phyloP scores from a whole-genome alignment of 2,113 vertebrate genomes.

The Agapornis roseicollis region DNA sequence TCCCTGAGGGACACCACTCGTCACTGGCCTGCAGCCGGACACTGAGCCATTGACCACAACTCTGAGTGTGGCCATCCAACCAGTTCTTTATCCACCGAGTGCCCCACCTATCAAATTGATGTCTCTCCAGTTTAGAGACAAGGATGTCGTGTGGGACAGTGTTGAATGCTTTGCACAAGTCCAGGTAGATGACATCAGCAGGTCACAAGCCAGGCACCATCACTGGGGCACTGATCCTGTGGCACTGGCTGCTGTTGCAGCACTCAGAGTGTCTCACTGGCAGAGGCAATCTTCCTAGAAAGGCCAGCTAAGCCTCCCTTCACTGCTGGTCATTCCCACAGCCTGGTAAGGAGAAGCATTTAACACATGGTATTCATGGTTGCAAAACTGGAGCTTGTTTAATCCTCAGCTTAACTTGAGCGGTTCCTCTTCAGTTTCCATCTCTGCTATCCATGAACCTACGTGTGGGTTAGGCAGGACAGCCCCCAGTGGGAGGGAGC shows the following conservation, averaged over 20 bases:
- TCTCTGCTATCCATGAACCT: not conserved
- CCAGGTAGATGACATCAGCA: too few species aligned
- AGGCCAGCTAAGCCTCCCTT: not conserved
- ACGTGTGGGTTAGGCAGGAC: fast-evolving
- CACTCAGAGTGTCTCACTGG: not conserved
- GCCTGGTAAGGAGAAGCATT: not conserved
- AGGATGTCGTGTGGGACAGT: too few species aligned
- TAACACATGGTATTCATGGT: fast-evolving
- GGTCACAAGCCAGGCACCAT: not conserved
- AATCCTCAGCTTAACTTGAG: not conserved
- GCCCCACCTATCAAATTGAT: too few species aligned
- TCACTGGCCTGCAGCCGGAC: not conserved
- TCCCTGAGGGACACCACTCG: not conserved
- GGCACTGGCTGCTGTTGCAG: fast-evolving
- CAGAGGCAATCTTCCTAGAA: not conserved
- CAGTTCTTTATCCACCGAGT: not conserved
- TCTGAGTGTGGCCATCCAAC: not conserved
- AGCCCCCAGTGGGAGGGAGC: not conserved
- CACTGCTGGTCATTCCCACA: not conserved
- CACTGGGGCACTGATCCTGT: fast-evolving
- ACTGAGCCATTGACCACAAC: not conserved
- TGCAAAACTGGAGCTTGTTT: not conserved
- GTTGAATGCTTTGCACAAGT: too few species aligned
- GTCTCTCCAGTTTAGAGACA: too few species aligned
- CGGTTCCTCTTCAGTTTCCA: not conserved